Evolutionary conservation across 1,140 invertebrate species (phyloP), one percentile per base, ranked within the genome.

Genomic region (Drosophila nannoptera): DNA sequence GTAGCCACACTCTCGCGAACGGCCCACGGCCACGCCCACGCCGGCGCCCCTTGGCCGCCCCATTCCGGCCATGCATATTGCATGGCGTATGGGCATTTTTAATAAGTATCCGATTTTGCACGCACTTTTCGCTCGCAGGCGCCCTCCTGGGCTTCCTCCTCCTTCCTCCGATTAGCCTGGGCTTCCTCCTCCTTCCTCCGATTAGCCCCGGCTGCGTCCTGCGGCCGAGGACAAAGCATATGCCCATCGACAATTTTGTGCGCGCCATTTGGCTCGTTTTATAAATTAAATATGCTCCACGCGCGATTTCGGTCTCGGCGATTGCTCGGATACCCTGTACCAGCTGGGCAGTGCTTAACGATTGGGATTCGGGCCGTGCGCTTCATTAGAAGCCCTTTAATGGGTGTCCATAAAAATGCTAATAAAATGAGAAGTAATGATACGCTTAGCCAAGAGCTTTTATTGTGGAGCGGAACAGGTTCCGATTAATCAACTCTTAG

Each of bases 1-100:
- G 69, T 53, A 48, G 52, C 71, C 60, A 55, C 62, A 33, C 53
- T 35, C 36, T 38, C 22, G 35, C 22, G 40, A 14, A 9, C 7
- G 14, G 5, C 48, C 35, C 32, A 7, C 36, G 7, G 43, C 9
- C 12, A 32, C 59, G 64, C 14, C 22, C 14, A 68, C 62, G 46
- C 35, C n/a, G n/a, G n/a, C n/a, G n/a, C 22, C 22, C 22, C 22
- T 22, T 22, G 22, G 22, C 1, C 22, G 22, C 22, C 22, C 22
- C 22, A 22, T 22, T 22, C 22, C 22, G 22, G 22, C 22, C 22
- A 64, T 80, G 64, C 66, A 71, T 86, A 69, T 80, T 86, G 46
- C 58, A 84, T 86, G 77, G 45, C 77, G 74, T 77, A 86, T 84
- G 82, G 81, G 81, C 81, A 86, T 81, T 84, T 84, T 84, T 86